These are phyloP conservation scores for Sinocyclocheilus grahami DNA, from an alignment of 2,113 vertebrate genomes.

Conservation along the genomic window DNA sequence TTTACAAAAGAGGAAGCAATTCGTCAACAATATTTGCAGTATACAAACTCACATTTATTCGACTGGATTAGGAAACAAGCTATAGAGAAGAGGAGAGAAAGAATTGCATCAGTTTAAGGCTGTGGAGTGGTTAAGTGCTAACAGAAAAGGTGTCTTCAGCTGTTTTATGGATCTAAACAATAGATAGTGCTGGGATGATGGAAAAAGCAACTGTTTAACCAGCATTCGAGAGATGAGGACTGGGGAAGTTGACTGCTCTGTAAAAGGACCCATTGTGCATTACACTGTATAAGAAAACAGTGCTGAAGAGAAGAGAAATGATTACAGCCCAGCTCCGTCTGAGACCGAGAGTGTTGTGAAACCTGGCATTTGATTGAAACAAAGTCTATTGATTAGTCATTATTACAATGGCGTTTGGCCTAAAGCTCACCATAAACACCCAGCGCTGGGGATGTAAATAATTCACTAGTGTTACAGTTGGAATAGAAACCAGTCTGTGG, in stretches of 20 bases:
- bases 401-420: not conserved
- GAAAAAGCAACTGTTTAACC: too few species aligned
- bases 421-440: not conserved
- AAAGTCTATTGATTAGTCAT: not conserved
- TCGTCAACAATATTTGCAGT: not conserved
- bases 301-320: not conserved
- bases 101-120: too few species aligned
- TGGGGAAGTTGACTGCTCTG: too few species aligned
- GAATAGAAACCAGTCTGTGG: not conserved
- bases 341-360: not conserved
- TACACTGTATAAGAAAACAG: not conserved
- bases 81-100: too few species aligned
- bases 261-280: not conserved
- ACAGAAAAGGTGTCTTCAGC: not conserved
- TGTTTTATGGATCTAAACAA: not conserved
- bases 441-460: not conserved
- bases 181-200: too few species aligned
- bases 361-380: slow-evolving; percentile 17
- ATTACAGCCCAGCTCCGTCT: slow-evolving; percentile 9
- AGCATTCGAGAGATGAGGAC: too few species aligned
- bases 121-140: too few species aligned
- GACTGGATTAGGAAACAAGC: too few species aligned
- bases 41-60: too few species aligned
- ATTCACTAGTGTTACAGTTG: not conserved
- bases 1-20: not conserved